phyloP scores from a whole-genome alignment of 2,888 invertebrate species.

The Salpingus planirostris region DNA sequence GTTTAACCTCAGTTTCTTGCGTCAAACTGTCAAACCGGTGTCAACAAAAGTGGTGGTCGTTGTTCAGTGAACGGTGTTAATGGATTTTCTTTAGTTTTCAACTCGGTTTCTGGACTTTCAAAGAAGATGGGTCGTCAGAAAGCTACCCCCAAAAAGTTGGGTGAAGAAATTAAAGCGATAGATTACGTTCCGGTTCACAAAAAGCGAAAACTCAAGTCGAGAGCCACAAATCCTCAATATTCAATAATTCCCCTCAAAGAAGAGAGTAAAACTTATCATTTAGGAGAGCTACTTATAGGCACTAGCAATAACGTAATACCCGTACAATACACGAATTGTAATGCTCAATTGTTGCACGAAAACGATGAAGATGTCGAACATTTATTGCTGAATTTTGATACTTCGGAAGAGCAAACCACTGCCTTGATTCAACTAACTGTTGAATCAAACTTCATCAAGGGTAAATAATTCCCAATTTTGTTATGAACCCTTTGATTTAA shows the following conservation, averaged over 20 bases:
- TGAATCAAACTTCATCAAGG: background rate
- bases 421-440: background rate
- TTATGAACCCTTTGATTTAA: background rate
- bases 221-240: background rate
- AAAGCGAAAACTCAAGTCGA: background rate
- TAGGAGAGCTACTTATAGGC: conserved; percentile 29
- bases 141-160: conserved; percentile 4
- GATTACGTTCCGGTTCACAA: conserved; percentile 17
- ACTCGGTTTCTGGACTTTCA: too few species aligned
- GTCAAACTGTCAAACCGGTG: too few species aligned
- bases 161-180: background rate
- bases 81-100: too few species aligned
- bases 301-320: conserved; percentile 29
- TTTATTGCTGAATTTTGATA: background rate
- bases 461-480: background rate
- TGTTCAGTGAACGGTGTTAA: too few species aligned
- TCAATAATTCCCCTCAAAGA: conserved; percentile 4
- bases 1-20: too few species aligned
- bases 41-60: too few species aligned
- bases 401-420: too few species aligned
- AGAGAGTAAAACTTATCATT: conserved; percentile 16
- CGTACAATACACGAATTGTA: conserved; percentile 23
- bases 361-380: background rate
- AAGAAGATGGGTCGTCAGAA: conserved; percentile 8
- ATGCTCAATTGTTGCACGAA: conserved; percentile 11